These are phyloP conservation scores for Crotalus adamanteus DNA, from an alignment of 2,797 vertebrate species.

Conservation along the genomic window DNA sequence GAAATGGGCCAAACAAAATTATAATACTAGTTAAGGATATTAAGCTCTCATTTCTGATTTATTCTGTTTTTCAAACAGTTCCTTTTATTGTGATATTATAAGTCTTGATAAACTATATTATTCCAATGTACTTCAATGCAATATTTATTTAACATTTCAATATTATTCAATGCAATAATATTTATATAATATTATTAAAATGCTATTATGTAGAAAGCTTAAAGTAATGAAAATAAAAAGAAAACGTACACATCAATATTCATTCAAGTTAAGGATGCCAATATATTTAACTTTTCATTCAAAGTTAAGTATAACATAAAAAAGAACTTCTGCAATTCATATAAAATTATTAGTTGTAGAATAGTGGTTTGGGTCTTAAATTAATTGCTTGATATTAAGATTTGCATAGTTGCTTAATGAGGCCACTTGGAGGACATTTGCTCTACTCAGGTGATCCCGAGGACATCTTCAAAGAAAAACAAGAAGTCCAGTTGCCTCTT, in stretches of 20 bases:
- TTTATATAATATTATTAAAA: not conserved
- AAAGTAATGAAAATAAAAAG: not conserved
- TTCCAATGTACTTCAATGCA: not conserved
- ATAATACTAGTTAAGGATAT: not conserved
- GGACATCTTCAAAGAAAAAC: not conserved
- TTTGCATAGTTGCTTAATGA: not conserved
- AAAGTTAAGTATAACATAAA: not conserved
- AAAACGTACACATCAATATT: not conserved
- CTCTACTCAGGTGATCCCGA: not conserved
- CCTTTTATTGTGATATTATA: not conserved
- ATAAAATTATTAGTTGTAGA: not conserved
- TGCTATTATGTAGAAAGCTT: not conserved
- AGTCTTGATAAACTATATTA: not conserved
- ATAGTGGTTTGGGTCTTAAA: not conserved
- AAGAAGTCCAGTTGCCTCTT: not conserved
- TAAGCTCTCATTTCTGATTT: not conserved
- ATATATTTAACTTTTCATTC: not conserved
- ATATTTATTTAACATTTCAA: not conserved
- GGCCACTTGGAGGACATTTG: not conserved
- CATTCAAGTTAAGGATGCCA: not conserved
- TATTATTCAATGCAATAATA: not conserved
- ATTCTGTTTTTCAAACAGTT: not conserved
- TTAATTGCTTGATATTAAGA: not conserved
- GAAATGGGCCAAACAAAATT: not conserved
- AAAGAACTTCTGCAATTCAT: not conserved